Evolutionary conservation across 1,140 invertebrate species (phyloP), one percentile per base, ranked within the genome.

Genomic region (Lepidurus packardi): DNA sequence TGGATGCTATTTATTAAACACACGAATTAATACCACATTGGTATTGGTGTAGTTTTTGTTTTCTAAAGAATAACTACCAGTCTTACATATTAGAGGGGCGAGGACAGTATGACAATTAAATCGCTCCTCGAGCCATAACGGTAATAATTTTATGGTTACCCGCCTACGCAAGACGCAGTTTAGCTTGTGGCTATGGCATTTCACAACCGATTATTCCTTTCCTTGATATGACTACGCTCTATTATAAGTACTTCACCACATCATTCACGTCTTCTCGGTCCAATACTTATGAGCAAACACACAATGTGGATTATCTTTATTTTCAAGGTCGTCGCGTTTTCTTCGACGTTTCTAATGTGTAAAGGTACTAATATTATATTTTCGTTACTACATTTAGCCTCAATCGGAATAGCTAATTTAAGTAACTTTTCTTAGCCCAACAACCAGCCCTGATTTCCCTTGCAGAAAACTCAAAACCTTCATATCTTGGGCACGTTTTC

Each of bases 1-100:
- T 34, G 3, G 3, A 2, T 34, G 3, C 2, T 34, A 34, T 34
- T 34, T 34, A 34, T 34, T 34, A 34, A 34, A 34, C 34, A 34
- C 34, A 34, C 34, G 34, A 34, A 34, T 4, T 4, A 34, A 34
- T 34, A 34, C 34, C 34, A 65, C 43, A 25, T n/a, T 74, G 8
- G 34, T 79, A 43, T 21, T 79, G 16, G 24, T 34, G 0, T n/a
- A n/a, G n/a, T n/a, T 7, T 25, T 80, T 73, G 34, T 80, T 25
- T 78, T 73, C 34, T 34, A 3, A 34, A 34, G 3, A 34, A 34
- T 34, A 34, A 34, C 34, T 4, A 4, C 34, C 34, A 34, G 34
- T 34, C 34, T 2, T 2, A 34, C 34, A 2, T 34, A 34, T 34
- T 34, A 34, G 34, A 34, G 34, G 34, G 34, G 34, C 34, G 34